Percentiles rank a stretch among this genome's conserved stretches.
These are phyloP conservation scores for Onychostruthus taczanowskii DNA, from an alignment of 2,113 vertebrate species.

Conservation along the genomic window DNA sequence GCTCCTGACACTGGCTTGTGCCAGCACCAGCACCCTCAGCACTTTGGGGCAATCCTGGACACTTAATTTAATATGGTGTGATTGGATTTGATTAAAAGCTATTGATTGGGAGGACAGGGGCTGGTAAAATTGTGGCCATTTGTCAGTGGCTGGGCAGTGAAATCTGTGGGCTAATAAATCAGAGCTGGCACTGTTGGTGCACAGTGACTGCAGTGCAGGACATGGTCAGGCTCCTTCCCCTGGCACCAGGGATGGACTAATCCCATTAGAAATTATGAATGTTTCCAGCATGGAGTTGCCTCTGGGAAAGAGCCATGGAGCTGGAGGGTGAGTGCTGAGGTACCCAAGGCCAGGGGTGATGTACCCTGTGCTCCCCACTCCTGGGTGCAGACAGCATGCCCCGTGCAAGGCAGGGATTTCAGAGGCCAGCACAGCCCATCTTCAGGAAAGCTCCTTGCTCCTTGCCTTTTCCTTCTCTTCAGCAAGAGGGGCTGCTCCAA, in stretches of 20 bases:
- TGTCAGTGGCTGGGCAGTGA: slow-evolving; percentile 56
- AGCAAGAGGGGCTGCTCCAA: neutral
- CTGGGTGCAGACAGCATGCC: accelerated
- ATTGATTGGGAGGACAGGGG: slow-evolving; percentile 53
- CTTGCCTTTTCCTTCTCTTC: neutral
- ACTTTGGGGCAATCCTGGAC: slow-evolving; percentile 18
- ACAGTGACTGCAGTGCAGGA: neutral
- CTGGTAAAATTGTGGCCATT: slow-evolving; percentile 63
- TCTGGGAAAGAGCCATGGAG: neutral
- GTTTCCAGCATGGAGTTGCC: neutral
- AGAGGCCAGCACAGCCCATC: neutral
- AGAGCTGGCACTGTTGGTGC: neutral
- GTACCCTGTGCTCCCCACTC: accelerated
- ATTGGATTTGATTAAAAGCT: slow-evolving; percentile 72
- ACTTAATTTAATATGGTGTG: slow-evolving; percentile 66
- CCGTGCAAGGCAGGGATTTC: accelerated
- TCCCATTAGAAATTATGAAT: neutral
- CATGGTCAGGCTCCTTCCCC: neutral
- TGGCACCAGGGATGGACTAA: slow-evolving; percentile 28
- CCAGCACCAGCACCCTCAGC: neutral
- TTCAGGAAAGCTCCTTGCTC: neutral
- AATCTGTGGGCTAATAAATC: slow-evolving; percentile 67
- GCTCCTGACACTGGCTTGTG: neutral
- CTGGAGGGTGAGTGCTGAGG: neutral
- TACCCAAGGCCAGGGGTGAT: accelerated